These are phyloP conservation scores for Amphiprion percula DNA, from an alignment of 2,113 vertebrate genomes.

Conservation along the genomic window DNA sequence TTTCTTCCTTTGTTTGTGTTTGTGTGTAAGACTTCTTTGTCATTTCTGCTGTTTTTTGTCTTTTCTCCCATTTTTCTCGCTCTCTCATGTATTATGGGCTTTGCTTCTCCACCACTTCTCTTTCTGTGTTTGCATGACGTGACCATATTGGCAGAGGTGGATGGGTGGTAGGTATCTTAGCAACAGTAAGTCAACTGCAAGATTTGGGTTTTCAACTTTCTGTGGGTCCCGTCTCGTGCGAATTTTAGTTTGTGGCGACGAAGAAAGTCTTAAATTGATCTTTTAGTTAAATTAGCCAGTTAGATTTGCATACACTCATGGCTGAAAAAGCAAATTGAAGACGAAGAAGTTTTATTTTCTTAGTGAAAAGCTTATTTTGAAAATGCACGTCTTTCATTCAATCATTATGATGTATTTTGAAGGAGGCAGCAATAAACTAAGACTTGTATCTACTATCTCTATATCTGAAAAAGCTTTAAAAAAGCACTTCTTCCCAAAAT, in stretches of 20 bases:
- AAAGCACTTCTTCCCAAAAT: no score
- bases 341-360: no score
- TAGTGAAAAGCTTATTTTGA: no score
- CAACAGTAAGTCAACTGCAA: constrained; percentile 49
- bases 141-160: constrained; percentile 43
- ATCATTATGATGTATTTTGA: no score
- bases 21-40: constrained; percentile 20
- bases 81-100: constrained; percentile 20
- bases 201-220: not conserved
- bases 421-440: no score
- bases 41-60: constrained; percentile 26
- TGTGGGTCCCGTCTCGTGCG: not conserved
- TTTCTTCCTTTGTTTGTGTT: constrained; percentile 16
- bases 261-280: not conserved
- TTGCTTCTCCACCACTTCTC: constrained; percentile 33
- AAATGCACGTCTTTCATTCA: no score
- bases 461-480: no score
- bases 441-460: no score
- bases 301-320: not conserved
- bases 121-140: constrained; percentile 29
- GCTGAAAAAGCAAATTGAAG: not conserved
- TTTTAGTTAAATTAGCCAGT: not conserved
- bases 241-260: not conserved
- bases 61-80: constrained; percentile 13
- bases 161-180: constrained; percentile 45